Evolutionary conservation across 2,888 invertebrate species (phyloP).

Genomic region (Melieria omissa): DNA sequence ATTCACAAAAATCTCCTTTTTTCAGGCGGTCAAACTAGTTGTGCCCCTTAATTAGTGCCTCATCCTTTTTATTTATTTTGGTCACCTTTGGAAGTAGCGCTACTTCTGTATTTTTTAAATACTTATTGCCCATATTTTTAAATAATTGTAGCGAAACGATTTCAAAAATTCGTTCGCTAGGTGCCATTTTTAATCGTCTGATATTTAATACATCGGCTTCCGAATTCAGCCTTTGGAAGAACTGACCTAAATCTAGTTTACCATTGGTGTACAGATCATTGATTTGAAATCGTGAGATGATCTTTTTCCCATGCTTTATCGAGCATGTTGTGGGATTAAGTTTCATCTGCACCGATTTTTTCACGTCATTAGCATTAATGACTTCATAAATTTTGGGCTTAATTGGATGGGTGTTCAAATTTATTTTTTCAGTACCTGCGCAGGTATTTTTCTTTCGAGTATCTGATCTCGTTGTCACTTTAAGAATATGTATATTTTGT

Average conservation of each 20-base stretch:
- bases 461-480: constrained; percentile 42
- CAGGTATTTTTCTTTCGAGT: constrained; percentile 35
- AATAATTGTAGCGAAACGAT: background rate
- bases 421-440: background rate
- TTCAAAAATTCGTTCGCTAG: constrained; percentile 19
- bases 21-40: too few relatives aligned
- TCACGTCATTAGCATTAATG: constrained; percentile 13
- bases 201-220: constrained; percentile 28
- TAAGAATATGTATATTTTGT: constrained; percentile 1
- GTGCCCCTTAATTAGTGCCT: background rate
- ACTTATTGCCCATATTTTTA: background rate
- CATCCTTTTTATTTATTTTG: background rate
- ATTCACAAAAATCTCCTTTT: too few relatives aligned
- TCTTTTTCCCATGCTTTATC: constrained; percentile 3
- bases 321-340: constrained; percentile 1
- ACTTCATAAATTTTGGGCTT: constrained; percentile 1
- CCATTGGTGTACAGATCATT: constrained; percentile 17
- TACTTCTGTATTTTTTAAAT: constrained; percentile 12
- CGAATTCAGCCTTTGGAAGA: constrained; percentile 31
- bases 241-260: constrained; percentile 32
- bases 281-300: background rate
- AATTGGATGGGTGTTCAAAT: background rate
- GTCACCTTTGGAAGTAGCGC: constrained; percentile 27
- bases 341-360: constrained; percentile 13
- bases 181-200: constrained; percentile 22